phyloP scores from a whole-genome alignment of 2,113 vertebrate species.

The Aldabrachelys gigantea region DNA sequence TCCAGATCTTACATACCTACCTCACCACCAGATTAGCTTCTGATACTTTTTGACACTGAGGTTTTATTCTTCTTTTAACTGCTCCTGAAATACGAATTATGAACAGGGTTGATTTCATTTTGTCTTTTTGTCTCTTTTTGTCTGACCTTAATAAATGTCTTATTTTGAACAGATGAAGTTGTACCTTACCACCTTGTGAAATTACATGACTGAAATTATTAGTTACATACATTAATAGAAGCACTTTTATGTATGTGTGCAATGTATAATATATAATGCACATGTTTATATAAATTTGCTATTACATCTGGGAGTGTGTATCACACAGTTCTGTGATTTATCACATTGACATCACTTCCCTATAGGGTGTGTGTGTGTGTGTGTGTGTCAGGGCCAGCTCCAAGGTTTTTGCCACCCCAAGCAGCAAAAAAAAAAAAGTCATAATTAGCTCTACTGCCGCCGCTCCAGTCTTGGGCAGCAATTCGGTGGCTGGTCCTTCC shows the following conservation, averaged over 20 bases:
- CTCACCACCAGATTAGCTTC: neutral
- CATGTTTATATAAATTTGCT: slow-evolving; percentile 48
- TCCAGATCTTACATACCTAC: neutral
- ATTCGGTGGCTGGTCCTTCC: too few species aligned
- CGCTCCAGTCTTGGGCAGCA: too few species aligned
- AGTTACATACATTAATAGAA: slow-evolving; percentile 64
- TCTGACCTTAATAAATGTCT: neutral
- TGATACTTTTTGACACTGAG: neutral
- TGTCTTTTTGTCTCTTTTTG: slow-evolving; percentile 17
- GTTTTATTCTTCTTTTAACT: neutral
- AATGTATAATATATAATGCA: slow-evolving; percentile 64
- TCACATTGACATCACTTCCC: slow-evolving; percentile 39
- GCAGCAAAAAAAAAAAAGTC: too few species aligned
- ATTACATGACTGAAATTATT: slow-evolving; percentile 50
- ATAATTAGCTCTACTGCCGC: too few species aligned
- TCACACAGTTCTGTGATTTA: slow-evolving; percentile 66
- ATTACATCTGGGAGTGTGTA: slow-evolving; percentile 35
- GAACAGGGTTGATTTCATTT: slow-evolving; percentile 19
- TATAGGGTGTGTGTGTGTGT: neutral
- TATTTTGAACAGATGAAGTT: slow-evolving; percentile 10
- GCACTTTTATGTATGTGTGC: slow-evolving; percentile 54
- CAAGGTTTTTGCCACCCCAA: too few species aligned
- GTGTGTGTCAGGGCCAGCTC: too few species aligned
- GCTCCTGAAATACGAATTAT: neutral
- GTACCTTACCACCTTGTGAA: neutral